Evolutionary conservation across 1,140 invertebrate species (phyloP).

Genomic region (Cydia strobilella): DNA sequence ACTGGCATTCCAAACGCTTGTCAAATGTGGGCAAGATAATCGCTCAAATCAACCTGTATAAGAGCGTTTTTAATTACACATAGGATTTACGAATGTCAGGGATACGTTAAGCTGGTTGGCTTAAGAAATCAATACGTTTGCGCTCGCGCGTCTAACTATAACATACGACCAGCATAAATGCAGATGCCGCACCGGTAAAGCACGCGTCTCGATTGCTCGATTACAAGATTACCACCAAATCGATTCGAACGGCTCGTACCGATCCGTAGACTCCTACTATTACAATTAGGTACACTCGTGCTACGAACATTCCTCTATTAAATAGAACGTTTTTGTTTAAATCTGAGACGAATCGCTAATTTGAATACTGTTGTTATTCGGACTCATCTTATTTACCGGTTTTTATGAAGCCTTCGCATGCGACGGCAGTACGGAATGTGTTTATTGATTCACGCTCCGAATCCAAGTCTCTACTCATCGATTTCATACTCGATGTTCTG

Average conservation of each 20-base stretch:
- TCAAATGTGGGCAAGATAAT: background rate
- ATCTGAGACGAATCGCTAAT: slow-evolving; percentile 74
- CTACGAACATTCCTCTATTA: slow-evolving; percentile 69
- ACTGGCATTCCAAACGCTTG: slow-evolving; percentile 39
- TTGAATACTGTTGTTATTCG: slow-evolving; percentile 75
- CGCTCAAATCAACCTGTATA: background rate
- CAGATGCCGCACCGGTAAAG: slow-evolving; percentile 42
- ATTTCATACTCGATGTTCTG: slow-evolving; percentile 41
- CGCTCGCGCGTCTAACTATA: background rate
- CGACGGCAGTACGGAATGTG: slow-evolving; percentile 69
- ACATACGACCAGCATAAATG: background rate
- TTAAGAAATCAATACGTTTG: background rate
- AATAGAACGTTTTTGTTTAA: slow-evolving; percentile 79
- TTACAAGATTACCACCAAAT: slow-evolving; percentile 56
- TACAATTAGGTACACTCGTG: slow-evolving; percentile 55
- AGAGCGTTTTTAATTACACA: background rate
- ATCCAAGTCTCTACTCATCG: slow-evolving; percentile 41
- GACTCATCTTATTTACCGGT: slow-evolving; percentile 66
- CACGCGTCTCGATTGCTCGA: slow-evolving; percentile 52
- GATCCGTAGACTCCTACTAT: slow-evolving; percentile 45
- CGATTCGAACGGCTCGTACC: slow-evolving; percentile 68
- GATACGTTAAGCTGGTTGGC: background rate
- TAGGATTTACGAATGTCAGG: background rate
- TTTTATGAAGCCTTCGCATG: slow-evolving; percentile 68
- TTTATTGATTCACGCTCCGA: slow-evolving; percentile 70